Evolutionary conservation across 1,140 invertebrate species (phyloP).

Genomic region (Drosophila burlai): DNA sequence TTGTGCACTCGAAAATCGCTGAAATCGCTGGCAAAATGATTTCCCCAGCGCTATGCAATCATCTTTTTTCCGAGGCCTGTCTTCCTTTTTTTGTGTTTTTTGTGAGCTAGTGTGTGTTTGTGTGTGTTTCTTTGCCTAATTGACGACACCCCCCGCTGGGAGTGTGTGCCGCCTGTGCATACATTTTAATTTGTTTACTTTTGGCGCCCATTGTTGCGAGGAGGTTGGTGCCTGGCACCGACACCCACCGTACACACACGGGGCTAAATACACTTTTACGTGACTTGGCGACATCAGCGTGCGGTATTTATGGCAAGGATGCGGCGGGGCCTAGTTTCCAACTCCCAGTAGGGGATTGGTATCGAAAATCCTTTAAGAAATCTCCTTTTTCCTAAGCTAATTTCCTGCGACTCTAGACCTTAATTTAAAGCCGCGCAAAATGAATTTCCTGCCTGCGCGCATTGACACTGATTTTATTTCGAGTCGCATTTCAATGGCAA

Average conservation of each 20-base stretch:
- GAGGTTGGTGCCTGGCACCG: slow-evolving; percentile 44
- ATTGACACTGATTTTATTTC: slow-evolving; percentile 82
- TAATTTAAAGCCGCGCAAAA: slow-evolving; percentile 43
- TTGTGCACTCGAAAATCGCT: slow-evolving; percentile 61
- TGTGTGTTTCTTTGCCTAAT: slow-evolving; percentile 54
- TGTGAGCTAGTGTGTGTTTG: slow-evolving; percentile 17
- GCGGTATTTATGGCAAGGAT: slow-evolving; percentile 46
- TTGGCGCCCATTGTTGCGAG: slow-evolving; percentile 63
- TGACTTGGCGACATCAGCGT: slow-evolving; percentile 74
- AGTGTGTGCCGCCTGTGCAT: slow-evolving; percentile 61
- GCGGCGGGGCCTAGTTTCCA: neutral
- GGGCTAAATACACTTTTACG: slow-evolving; percentile 77
- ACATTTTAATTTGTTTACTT: slow-evolving; percentile 82
- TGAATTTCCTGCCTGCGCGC: slow-evolving; percentile 65
- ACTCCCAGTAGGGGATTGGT: neutral
- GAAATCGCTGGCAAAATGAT: slow-evolving; percentile 69
- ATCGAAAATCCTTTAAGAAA: slow-evolving; percentile 22
- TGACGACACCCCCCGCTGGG: slow-evolving; percentile 40
- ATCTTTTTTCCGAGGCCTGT: slow-evolving; percentile 33
- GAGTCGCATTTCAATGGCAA: slow-evolving; percentile 66
- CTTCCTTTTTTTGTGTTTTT: neutral
- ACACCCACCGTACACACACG: slow-evolving; percentile 17
- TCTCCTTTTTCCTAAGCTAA: slow-evolving; percentile 49
- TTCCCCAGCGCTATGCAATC: slow-evolving; percentile 71
- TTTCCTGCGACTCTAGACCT: slow-evolving; percentile 31